These are phyloP conservation scores for Pangasius larnaudii DNA, from an alignment of 2,797 vertebrate species.

Conservation along the genomic window DNA sequence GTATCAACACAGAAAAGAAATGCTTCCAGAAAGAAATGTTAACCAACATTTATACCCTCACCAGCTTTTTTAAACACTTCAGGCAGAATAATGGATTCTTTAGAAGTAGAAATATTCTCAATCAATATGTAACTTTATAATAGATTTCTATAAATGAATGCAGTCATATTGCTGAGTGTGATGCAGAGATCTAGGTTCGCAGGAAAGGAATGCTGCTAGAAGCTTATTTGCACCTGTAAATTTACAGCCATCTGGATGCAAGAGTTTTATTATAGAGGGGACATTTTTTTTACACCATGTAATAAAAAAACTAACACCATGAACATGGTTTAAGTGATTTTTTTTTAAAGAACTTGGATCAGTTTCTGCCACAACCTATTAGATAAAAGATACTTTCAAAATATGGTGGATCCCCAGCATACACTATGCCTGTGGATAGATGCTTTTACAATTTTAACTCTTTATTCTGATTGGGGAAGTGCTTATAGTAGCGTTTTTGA, in stretches of 20 bases:
- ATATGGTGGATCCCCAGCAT: neutral
- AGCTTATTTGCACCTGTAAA: neutral
- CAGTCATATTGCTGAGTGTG: neutral
- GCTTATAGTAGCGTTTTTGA: neutral
- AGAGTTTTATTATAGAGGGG: neutral
- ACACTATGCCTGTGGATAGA: slow-evolving; percentile 1
- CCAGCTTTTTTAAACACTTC: neutral
- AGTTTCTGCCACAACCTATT: neutral
- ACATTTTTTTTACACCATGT: neutral
- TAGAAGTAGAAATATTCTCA: neutral
- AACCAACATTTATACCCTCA: neutral
- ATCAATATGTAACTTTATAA: neutral
- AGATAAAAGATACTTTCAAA: neutral
- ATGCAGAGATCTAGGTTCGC: neutral
- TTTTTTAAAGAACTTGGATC: neutral
- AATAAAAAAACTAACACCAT: neutral
- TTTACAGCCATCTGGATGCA: neutral
- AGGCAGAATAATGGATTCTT: neutral
- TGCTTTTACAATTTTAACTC: slow-evolving; percentile 17
- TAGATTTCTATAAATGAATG: neutral
- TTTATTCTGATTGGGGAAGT: neutral
- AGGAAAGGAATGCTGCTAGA: neutral
- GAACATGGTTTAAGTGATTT: neutral
- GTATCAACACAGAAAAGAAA: neutral
- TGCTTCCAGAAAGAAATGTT: neutral